Percentiles rank a stretch among this genome's conserved stretches.
phyloP scores from a whole-genome alignment of 2,113 vertebrate species.

The Odocoileus virginianus region DNA sequence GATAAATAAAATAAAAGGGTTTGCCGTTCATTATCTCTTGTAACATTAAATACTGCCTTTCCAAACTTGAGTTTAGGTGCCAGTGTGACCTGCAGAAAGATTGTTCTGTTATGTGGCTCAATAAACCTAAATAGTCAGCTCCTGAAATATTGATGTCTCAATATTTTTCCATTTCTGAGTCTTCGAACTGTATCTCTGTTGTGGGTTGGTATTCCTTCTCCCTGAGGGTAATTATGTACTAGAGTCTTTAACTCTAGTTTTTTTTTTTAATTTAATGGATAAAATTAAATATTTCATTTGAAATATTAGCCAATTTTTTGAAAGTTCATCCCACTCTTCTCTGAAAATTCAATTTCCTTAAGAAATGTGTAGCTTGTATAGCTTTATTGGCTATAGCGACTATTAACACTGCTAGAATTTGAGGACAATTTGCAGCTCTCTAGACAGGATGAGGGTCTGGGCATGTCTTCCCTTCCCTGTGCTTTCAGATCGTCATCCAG shows the following conservation, averaged over 20 bases:
- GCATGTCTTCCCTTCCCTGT: neutral
- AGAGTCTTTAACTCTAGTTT: neutral
- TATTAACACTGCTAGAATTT: neutral
- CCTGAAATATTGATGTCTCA: neutral
- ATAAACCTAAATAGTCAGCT: neutral
- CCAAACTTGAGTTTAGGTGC: neutral
- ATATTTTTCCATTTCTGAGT: neutral
- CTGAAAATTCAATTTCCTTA: neutral
- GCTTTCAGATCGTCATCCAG: neutral
- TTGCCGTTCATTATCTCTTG: neutral
- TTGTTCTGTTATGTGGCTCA: neutral
- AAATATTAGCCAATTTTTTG: neutral
- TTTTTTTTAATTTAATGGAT: neutral
- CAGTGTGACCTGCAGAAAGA: neutral
- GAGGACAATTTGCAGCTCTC: neutral
- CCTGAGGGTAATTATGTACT: neutral
- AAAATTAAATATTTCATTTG: neutral
- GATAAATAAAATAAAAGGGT: neutral
- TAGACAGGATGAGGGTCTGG: neutral
- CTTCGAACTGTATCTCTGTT: neutral
- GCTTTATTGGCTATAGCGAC: neutral
- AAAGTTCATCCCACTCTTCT: neutral
- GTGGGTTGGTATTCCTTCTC: neutral
- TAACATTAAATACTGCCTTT: neutral
- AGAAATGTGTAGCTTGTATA: neutral